Evolutionary conservation across 2,113 vertebrate genomes (phyloP).

Genomic region (Malaclemys terrapin): DNA sequence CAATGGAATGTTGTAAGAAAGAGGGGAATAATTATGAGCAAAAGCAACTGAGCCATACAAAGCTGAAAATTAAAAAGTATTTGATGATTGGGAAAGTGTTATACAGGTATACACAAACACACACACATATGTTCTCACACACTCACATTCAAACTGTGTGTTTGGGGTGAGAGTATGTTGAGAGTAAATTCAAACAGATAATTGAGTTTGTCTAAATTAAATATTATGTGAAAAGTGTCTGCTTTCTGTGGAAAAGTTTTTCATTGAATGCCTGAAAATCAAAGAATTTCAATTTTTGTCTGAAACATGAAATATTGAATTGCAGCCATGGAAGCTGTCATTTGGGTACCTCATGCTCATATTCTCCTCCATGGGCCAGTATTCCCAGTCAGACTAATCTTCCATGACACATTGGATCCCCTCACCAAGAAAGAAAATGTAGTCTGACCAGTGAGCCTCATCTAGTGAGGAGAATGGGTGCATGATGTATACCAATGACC

Average conservation of each 20-base stretch:
- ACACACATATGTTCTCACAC: not conserved
- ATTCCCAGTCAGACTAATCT: no score
- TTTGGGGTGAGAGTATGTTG: not conserved
- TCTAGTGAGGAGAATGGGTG: not conserved
- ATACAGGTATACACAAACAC: not conserved
- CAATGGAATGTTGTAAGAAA: not conserved
- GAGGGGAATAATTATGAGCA: not conserved
- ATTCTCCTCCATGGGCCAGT: no score
- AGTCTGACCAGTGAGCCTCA: not conserved
- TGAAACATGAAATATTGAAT: not conserved
- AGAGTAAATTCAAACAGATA: not conserved
- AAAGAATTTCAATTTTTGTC: not conserved
- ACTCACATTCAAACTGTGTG: not conserved
- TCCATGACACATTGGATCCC: no score
- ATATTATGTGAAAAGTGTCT: not conserved
- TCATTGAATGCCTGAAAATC: not conserved
- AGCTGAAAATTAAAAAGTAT: not conserved
- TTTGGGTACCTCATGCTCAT: not conserved
- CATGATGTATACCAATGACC: not conserved
- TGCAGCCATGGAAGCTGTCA: not conserved
- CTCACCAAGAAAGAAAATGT: not conserved
- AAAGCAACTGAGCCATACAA: fast-evolving
- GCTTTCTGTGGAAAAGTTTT: not conserved
- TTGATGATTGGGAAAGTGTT: not conserved
- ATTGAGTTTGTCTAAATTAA: not conserved